phyloP scores from a whole-genome alignment of 2,888 invertebrate species.

The Cataglyphis cursor region DNA sequence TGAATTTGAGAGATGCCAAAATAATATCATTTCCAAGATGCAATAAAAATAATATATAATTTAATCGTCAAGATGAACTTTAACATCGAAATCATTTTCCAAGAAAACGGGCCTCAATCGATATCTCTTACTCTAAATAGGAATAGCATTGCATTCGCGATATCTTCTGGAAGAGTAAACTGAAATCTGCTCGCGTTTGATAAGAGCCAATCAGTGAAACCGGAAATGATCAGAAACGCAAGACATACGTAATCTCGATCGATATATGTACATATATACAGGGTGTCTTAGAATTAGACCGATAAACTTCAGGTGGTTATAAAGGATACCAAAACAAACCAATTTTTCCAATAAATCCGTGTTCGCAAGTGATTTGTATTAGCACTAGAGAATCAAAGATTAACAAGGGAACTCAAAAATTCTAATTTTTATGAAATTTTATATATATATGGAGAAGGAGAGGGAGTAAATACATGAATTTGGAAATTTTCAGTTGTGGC shows the following conservation, averaged over 20 bases:
- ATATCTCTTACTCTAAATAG: slow-evolving; percentile 3
- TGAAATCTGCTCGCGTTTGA: slow-evolving; percentile 26
- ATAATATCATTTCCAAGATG: not conserved
- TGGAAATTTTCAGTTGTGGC: too few relatives aligned
- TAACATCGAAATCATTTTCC: not conserved
- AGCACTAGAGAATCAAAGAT: too few relatives aligned
- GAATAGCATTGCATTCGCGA: not conserved
- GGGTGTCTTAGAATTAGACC: too few relatives aligned
- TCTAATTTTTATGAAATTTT: not conserved
- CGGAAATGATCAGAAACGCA: slow-evolving; percentile 45
- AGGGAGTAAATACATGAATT: too few relatives aligned
- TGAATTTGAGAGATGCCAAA: not conserved
- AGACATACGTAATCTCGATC: slow-evolving; percentile 27
- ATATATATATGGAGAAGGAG: not conserved
- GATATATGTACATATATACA: not conserved
- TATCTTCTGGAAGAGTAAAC: slow-evolving; percentile 27
- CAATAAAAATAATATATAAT: not conserved
- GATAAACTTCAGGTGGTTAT: too few relatives aligned
- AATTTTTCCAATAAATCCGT: too few relatives aligned
- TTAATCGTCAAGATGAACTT: not conserved
- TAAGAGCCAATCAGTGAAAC: slow-evolving; percentile 9
- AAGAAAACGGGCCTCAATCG: not conserved
- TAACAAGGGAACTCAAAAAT: too few relatives aligned
- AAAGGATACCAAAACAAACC: too few relatives aligned
- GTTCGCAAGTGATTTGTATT: too few relatives aligned